These are phyloP conservation scores for Physocephala rufipes DNA, from an alignment of 2,888 invertebrate species.

Conservation along the genomic window DNA sequence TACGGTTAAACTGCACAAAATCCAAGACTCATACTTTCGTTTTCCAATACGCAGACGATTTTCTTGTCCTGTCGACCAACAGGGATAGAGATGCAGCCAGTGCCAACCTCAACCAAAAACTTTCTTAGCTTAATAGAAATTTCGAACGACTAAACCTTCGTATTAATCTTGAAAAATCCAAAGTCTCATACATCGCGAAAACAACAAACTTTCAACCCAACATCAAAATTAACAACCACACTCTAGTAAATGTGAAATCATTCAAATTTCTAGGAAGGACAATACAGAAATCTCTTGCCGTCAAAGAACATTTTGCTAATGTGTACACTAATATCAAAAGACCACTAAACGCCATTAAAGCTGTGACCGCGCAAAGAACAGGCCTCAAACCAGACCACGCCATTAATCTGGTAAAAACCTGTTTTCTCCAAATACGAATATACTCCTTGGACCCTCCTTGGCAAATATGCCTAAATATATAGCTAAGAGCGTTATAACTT, in stretches of 20 bases:
- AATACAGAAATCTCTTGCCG: background rate
- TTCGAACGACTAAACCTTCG: background rate
- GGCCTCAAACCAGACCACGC: too few relatives aligned
- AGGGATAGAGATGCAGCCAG: background rate
- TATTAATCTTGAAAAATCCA: background rate
- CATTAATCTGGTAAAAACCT: too few relatives aligned
- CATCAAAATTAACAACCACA: background rate
- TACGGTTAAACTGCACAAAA: slow-evolving; percentile 19
- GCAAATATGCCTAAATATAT: too few relatives aligned
- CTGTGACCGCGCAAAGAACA: too few relatives aligned
- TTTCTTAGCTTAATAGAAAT: background rate
- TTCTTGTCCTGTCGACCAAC: background rate
- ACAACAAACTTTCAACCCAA: background rate
- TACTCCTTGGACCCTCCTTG: too few relatives aligned
- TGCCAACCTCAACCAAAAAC: background rate
- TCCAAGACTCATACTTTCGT: background rate
- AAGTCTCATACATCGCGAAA: slow-evolving; percentile 4
- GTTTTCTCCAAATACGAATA: too few relatives aligned
- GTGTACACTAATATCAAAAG: too few relatives aligned
- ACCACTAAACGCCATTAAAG: too few relatives aligned
- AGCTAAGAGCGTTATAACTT: too few relatives aligned
- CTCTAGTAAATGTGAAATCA: background rate
- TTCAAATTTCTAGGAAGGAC: slow-evolving; percentile 10
- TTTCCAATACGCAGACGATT: slow-evolving; percentile 23
- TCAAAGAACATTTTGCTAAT: background rate